Base-by-base conservation (phyloP, 1,140 invertebrate genomes). In the Elymnias hypermnestra region DNA sequence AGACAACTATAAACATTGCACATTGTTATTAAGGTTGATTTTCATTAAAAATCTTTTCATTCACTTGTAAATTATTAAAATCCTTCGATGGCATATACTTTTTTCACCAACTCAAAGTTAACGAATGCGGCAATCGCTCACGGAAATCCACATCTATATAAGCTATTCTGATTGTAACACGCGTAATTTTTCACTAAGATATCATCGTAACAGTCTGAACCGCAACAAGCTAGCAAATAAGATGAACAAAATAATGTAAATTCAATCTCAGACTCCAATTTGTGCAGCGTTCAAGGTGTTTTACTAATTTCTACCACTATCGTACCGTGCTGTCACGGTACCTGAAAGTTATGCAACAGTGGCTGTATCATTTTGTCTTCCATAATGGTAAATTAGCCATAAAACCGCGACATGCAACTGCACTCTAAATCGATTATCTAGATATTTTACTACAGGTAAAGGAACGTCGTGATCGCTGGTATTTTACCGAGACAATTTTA, bases 341-440 rank as follows among this genome's bases (percentile, higher is more conserved):
- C 37, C 40, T 12, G 26, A 35, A 42, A 35, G 47, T 49, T 64
- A 53, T 46, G 45, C 52, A 50, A 64, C 53, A 57, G 41, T 43
- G 43, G 28, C 38, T 39, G 35, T 53, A 46, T 44, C 28, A 22
- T 29, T 23, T 39, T 23, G 28, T 38, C 18, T 39, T 15, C 45
- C 37, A 47, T 53, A 45, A 33, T 39, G 36, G 25, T 29, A 43
- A 38, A 55, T 35, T 28, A 35, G 14, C 29, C 29, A 36, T 49
- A 28, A 31, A 33, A 39, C 29, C 5, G 45, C 26, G 33, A 13
- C 13, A 18, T 28, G 29, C 38, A 49, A 54, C 37, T 35, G 36
- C 22, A 21, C 40, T 49, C 21, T 40, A 1, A 50, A 55, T 49
- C 18, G 41, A 31, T 53, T 41, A 9, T n/a, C 21, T 19, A 18